A percentile compares a stretch with the other conserved stretches of the same genome.
phyloP scores from a whole-genome alignment of 2,888 invertebrate species.

The Aporophyla lueneburgensis region DNA sequence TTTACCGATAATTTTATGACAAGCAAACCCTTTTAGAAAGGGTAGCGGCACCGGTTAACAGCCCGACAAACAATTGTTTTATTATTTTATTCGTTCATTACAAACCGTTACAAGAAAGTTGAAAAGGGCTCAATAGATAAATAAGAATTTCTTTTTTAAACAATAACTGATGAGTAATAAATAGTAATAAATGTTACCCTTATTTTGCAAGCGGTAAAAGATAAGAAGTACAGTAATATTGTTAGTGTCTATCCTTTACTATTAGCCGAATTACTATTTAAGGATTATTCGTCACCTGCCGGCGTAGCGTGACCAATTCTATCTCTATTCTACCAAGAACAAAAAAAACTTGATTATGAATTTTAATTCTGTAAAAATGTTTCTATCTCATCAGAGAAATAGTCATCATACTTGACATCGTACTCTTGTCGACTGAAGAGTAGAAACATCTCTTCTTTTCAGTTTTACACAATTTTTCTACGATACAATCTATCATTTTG shows the following conservation, averaged over 20 bases:
- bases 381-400: too few relatives aligned
- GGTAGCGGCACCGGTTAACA: conserved; percentile 10
- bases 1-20: conserved; percentile 34
- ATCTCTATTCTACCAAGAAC: too few relatives aligned
- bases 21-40: conserved; percentile 50
- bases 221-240: background rate
- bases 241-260: background rate
- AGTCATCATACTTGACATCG: too few relatives aligned
- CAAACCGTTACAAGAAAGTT: conserved; percentile 43
- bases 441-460: too few relatives aligned
- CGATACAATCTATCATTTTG: too few relatives aligned
- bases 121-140: conserved; percentile 1
- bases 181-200: conserved; percentile 28
- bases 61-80: conserved; percentile 40
- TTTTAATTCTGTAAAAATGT: too few relatives aligned
- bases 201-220: background rate
- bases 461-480: too few relatives aligned
- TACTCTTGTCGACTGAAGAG: too few relatives aligned
- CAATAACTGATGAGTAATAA: conserved; percentile 12
- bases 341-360: too few relatives aligned
- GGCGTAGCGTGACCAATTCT: too few relatives aligned
- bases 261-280: conserved; percentile 10
- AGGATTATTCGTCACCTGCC: background rate
- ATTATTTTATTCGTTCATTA: conserved; percentile 26
- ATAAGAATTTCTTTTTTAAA: conserved; percentile 22